Evolutionary conservation across 2,797 vertebrate species (phyloP).

Genomic region (Adelosebastes latens): DNA sequence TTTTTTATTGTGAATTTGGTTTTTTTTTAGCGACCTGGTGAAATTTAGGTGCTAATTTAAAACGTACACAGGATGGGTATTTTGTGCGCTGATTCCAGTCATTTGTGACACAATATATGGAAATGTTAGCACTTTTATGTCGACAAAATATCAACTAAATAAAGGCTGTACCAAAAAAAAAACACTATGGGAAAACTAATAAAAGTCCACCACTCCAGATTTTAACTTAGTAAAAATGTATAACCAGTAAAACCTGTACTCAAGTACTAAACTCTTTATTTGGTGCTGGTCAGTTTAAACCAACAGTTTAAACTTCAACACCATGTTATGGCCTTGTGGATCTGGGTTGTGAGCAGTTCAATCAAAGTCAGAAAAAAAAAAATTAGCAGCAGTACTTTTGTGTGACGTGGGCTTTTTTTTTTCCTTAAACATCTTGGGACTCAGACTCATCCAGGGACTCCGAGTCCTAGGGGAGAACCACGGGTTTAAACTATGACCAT

Average conservation of each 20-base stretch:
- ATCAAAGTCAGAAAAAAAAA: not conserved
- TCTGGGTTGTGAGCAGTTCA: not conserved
- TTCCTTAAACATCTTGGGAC: too few relatives aligned
- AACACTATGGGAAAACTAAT: not conserved
- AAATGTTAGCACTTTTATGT: not conserved
- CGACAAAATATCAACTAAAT: not conserved
- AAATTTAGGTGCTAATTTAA: not conserved
- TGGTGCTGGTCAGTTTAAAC: too few relatives aligned
- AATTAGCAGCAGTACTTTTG: not conserved
- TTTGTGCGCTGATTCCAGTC: not conserved
- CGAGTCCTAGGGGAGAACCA: not conserved
- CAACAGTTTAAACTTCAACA: too few relatives aligned
- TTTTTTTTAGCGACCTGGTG: not conserved
- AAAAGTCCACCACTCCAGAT: not conserved
- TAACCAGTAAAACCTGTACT: not conserved
- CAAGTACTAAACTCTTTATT: not conserved
- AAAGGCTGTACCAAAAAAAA: not conserved
- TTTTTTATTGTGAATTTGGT: not conserved
- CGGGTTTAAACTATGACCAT: not conserved
- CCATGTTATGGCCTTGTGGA: too few relatives aligned
- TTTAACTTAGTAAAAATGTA: not conserved
- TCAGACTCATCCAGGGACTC: not conserved
- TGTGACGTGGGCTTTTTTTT: not conserved
- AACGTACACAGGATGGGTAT: not conserved
- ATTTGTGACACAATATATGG: not conserved